Conservation (phyloP, 2,113 vertebrate species). For the Bufo bufo region DNA sequence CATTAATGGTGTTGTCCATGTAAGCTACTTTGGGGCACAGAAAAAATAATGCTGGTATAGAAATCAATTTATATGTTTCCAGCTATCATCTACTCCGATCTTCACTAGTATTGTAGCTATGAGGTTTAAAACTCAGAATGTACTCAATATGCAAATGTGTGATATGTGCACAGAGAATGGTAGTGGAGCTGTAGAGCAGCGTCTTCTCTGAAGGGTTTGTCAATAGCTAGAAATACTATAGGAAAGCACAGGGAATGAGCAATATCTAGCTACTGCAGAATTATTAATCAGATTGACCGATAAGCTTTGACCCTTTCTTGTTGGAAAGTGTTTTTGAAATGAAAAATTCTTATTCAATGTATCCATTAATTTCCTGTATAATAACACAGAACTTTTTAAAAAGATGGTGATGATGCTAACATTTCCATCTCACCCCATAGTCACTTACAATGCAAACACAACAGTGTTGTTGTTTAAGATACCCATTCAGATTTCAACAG, state of each 20-base stretch:
- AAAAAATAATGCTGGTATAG: neutral
- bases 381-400: too few relatives aligned
- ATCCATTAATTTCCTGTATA: neutral
- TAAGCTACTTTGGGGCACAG: neutral
- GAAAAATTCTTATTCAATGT: neutral
- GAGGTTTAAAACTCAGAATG: neutral
- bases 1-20: neutral
- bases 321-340: neutral
- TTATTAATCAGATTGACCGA: too few relatives aligned
- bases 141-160: conserved; percentile 17
- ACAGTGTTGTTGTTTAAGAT: too few relatives aligned
- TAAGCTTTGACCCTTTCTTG: neutral
- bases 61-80: neutral
- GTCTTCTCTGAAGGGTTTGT: neutral
- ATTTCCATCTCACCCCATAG: too few relatives aligned
- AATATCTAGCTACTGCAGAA: neutral
- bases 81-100: neutral
- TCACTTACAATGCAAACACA: too few relatives aligned
- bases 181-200: neutral
- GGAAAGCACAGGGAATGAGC: neutral
- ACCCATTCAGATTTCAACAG: too few relatives aligned
- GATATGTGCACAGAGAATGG: neutral
- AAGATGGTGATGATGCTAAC: too few relatives aligned
- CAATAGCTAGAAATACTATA: neutral
- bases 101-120: conserved; percentile 3